These are phyloP conservation scores for Epinephelus fuscoguttatus DNA, from an alignment of 2,113 vertebrate genomes.

Conservation along the genomic window DNA sequence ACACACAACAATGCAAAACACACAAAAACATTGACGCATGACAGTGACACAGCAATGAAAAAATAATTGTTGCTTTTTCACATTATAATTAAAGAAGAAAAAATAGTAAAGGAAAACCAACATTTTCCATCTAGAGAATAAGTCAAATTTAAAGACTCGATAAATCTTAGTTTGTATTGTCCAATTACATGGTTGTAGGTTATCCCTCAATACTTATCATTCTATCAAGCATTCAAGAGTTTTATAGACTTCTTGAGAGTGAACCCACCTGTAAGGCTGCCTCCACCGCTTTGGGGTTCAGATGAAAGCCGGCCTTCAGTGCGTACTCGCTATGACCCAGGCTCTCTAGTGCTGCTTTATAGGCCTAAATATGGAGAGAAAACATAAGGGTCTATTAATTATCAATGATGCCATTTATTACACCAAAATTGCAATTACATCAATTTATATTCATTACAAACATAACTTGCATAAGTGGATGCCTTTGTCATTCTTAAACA, in stretches of 20 bases:
- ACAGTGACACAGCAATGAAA: not conserved
- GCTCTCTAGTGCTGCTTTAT: slow-evolving; percentile 94
- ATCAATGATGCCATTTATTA: not conserved
- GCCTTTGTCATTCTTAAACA: not conserved
- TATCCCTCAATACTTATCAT: not conserved
- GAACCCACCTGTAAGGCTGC: slow-evolving; percentile 91
- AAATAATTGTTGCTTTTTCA: not conserved
- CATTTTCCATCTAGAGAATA: not conserved
- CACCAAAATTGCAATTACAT: not conserved
- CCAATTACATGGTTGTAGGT: not conserved
- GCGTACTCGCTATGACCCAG: slow-evolving; percentile 98
- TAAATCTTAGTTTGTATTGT: not conserved
- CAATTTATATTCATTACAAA: no score
- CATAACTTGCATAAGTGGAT: not conserved
- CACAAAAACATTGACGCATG: not conserved
- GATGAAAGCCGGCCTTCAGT: slow-evolving; percentile 97
- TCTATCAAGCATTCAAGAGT: not conserved
- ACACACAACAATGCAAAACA: slow-evolving; percentile 14
- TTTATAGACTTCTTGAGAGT: not conserved
- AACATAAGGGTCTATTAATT: not conserved
- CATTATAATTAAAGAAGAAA: not conserved
- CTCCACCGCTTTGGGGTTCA: slow-evolving; percentile 97
- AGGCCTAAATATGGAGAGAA: slow-evolving; percentile 84
- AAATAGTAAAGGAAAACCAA: not conserved
- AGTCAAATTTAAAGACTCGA: not conserved